Percentiles rank a stretch among this genome's conserved stretches.
These are phyloP conservation scores for Melanotaenia boesemani DNA, from an alignment of 2,797 vertebrate species.

Conservation along the genomic window DNA sequence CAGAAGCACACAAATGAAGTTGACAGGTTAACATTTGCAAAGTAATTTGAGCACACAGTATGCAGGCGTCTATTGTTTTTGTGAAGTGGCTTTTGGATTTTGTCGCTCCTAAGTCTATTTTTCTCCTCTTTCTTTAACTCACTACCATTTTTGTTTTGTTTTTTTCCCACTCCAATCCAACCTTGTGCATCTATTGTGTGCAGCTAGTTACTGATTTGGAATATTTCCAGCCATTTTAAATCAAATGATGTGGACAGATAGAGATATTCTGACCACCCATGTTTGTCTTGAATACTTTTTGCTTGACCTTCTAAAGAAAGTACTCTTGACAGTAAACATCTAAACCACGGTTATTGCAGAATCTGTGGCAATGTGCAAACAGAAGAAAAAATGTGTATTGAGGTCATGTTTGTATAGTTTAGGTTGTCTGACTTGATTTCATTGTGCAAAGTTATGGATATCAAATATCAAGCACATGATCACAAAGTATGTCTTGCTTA, in stretches of 20 bases:
- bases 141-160: slow-evolving; percentile 15
- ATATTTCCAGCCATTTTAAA: not conserved
- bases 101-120: slow-evolving; percentile 37
- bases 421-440: slow-evolving; percentile 4
- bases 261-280: not conserved
- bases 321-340: not conserved
- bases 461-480: not conserved
- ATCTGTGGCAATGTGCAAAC: not conserved
- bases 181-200: not conserved
- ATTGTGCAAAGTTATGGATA: slow-evolving; percentile 14
- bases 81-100: slow-evolving; percentile 44
- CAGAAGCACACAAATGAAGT: slow-evolving; percentile 54
- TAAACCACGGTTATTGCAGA: not conserved
- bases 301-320: not conserved
- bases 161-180: not conserved
- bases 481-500: slow-evolving; percentile 9
- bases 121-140: slow-evolving; percentile 3
- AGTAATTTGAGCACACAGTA: slow-evolving; percentile 64
- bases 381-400: not conserved
- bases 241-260: not conserved
- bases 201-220: not conserved
- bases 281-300: not conserved
- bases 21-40: slow-evolving; percentile 67
- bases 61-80: slow-evolving; percentile 52
- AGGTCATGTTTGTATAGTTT: not conserved